Evolutionary conservation across 2,888 invertebrate genomes (phyloP).

Genomic region (Drosophila putrida): DNA sequence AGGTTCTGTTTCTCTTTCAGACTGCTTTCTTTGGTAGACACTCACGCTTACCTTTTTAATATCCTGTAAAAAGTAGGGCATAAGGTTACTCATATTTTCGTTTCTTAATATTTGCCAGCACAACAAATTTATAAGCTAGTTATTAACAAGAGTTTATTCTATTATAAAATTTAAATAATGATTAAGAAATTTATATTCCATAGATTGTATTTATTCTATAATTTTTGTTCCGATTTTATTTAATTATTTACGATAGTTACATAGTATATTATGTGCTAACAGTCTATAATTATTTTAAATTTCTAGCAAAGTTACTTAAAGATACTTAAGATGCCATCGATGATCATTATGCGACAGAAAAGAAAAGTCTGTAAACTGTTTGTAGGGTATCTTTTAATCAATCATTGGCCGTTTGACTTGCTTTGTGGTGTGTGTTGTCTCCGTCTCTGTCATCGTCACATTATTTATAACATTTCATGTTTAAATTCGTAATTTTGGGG

Average conservation of each 20-base stretch:
- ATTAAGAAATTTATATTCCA: too few species aligned
- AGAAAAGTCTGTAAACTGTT: background rate
- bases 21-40: background rate
- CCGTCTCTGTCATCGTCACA: conserved; percentile 59
- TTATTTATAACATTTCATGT: conserved; percentile 77
- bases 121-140: too few species aligned
- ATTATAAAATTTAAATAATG: too few species aligned
- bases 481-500: conserved; percentile 76
- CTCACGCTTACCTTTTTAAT: background rate
- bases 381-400: conserved; percentile 15
- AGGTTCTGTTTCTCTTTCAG: conserved; percentile 4
- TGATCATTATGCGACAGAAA: too few species aligned
- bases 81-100: background rate
- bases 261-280: too few species aligned
- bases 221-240: too few species aligned
- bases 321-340: background rate
- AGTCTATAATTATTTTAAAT: too few species aligned
- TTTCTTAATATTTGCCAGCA: too few species aligned
- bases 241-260: too few species aligned
- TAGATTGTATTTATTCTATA: too few species aligned
- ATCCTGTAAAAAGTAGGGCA: conserved; percentile 22
- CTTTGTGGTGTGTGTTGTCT: conserved; percentile 31
- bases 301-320: too few species aligned
- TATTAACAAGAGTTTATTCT: too few species aligned
- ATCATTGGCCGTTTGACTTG: background rate